Conservation (phyloP, 1,140 invertebrate species). For the Drosophila hydei region DNA sequence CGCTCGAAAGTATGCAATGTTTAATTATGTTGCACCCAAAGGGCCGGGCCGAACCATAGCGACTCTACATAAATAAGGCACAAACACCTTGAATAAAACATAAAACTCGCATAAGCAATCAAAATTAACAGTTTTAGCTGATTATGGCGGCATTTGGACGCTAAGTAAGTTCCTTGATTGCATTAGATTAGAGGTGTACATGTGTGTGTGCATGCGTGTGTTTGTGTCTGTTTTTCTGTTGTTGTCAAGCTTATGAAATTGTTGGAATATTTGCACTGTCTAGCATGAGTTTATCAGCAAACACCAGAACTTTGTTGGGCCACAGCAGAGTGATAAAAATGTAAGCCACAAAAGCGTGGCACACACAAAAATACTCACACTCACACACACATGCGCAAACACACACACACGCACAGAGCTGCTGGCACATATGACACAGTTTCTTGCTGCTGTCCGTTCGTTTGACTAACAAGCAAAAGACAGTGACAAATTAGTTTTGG, state of each 20-base stretch:
- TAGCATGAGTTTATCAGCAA: constrained; percentile 64
- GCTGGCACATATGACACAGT: constrained; percentile 21
- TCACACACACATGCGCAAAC: constrained; percentile 4
- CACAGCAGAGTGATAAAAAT: constrained; percentile 75
- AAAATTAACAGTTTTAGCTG: constrained; percentile 14
- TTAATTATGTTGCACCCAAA: constrained; percentile 58
- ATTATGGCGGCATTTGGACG: constrained; percentile 9
- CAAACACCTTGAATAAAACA: constrained; percentile 17
- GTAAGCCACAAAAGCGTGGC: constrained; percentile 73
- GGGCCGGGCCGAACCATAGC: background rate
- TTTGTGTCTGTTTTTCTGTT: constrained; percentile 15
- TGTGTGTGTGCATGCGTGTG: constrained; percentile 16
- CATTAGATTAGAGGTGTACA: constrained; percentile 1
- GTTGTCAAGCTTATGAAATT: constrained; percentile 74
- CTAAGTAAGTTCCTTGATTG: constrained; percentile 30
- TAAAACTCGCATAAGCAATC: constrained; percentile 27
- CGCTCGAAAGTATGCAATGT: constrained; percentile 67
- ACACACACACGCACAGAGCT: background rate
- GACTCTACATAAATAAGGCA: background rate
- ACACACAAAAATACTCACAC: constrained; percentile 26
- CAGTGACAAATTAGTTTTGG: constrained; percentile 83
- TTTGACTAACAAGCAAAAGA: constrained; percentile 80
- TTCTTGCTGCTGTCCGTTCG: constrained; percentile 40
- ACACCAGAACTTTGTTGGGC: constrained; percentile 43
- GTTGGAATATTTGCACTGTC: constrained; percentile 65